Base-by-base conservation (phyloP, 2,888 invertebrate genomes). In the Venusia cambrica region DNA sequence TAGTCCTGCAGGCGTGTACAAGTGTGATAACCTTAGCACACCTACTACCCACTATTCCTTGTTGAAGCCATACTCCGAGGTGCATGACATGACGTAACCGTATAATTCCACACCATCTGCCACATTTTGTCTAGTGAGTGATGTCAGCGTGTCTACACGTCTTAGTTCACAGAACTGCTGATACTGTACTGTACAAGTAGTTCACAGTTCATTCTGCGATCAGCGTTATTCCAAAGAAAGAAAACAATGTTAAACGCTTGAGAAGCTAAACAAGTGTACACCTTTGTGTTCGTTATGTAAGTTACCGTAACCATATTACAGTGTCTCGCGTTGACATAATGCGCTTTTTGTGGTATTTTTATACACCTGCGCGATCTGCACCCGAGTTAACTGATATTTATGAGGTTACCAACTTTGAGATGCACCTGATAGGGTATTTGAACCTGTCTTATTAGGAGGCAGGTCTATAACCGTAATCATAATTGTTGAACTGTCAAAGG, bases 251-350 rank as follows among this genome's bases (percentile, higher is more conserved):
- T 55, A 55, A 55, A 54, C 48, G 57, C 50, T 42, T 80, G 83
- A 66, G 84, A 84, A 83, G 59, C 73, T 66, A 51, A 46, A 62
- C 72, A 69, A 77, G 68, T 72, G 76, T 73, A 64, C 50, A 61
- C 62, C 71, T 71, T 73, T 73, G 73, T 75, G 45, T 37, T 55
- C 7, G 37, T 49, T 52, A 48, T 52, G 29, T 49, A 49, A 52
- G 47, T 42, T 40, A 48, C 38, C 34, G 45, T 48, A 45, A 42
- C 36, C 22, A 15, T 17, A 21, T 16, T 24, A 8, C 19, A 11
- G 7, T 50, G 46, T 51, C 52, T 41, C 37, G 37, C 37, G 34
- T 35, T 59, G 58, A 59, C 54, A 64, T 64, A 61, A 61, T 37
- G 49, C 22, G 12, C 38, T 44, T 43, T 51, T 58, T 57, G 44